Conservation (phyloP, 2,888 invertebrate species). For the Itoplectis maculator region DNA sequence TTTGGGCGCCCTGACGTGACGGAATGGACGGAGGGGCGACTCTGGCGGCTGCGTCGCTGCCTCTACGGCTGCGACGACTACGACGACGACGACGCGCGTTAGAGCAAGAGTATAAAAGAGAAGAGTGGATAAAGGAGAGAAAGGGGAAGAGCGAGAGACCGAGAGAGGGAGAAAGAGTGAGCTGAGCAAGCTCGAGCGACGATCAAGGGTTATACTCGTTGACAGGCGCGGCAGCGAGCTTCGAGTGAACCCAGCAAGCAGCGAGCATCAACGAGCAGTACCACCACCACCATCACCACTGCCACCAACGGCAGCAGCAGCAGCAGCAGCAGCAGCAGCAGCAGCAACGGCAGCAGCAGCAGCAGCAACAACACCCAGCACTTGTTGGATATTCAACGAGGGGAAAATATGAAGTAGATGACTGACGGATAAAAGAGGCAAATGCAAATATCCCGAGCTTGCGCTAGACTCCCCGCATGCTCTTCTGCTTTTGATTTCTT, state of each 20-base stretch:
- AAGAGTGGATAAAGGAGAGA: neutral
- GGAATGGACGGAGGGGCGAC: constrained; percentile 6
- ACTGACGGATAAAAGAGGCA: constrained; percentile 40
- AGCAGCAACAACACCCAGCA: neutral
- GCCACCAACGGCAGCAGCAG: neutral
- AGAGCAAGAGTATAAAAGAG: neutral
- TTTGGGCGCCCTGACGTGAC: neutral
- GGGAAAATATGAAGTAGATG: constrained; percentile 38
- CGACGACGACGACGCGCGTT: constrained; percentile 2
- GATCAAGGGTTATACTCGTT: constrained; percentile 38
- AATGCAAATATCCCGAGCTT: constrained; percentile 39
- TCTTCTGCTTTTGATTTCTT: constrained; percentile 1
- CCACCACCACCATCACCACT: neutral
- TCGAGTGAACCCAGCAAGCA: constrained; percentile 15
- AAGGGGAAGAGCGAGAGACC: neutral
- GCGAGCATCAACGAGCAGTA: constrained; percentile 22
- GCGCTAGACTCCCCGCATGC: neutral
- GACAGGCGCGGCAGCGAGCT: constrained; percentile 24
- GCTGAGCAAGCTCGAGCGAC: constrained; percentile 7
- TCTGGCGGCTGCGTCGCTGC: constrained; percentile 5
- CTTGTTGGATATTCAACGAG: constrained; percentile 48
- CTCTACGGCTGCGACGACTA: too few species aligned
- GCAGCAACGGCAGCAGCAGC: neutral
- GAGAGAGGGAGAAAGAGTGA: neutral
- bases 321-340: neutral